A percentile compares a stretch with the other conserved stretches of the same genome.
phyloP scores from a whole-genome alignment of 2,113 vertebrate genomes.

The Thalassoma bifasciatum region DNA sequence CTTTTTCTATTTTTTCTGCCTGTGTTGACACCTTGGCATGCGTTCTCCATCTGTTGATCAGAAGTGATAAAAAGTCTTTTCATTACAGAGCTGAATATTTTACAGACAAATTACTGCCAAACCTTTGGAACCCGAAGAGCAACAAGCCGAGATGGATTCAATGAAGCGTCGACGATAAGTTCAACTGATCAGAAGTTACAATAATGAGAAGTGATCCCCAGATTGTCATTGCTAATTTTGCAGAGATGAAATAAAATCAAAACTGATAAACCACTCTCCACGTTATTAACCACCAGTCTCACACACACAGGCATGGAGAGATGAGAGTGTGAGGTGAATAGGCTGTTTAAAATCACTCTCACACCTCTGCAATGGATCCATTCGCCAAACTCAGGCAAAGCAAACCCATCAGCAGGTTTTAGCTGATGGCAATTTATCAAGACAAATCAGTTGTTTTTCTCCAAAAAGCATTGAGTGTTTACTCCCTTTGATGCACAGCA shows the following conservation, averaged over 20 bases:
- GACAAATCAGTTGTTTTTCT: conserved; percentile 13
- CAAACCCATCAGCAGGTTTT: conserved; percentile 1
- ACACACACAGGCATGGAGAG: neutral
- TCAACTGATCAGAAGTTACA: neutral
- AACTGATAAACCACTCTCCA: neutral
- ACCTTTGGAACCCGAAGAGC: neutral
- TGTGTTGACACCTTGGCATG: too few relatives aligned
- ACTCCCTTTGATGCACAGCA: neutral
- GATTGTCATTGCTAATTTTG: conserved; percentile 21
- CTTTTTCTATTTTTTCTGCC: too few relatives aligned
- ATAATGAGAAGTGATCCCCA: conserved; percentile 2
- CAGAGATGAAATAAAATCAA: conserved; percentile 24
- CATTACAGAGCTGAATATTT: too few relatives aligned
- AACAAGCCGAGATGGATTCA: neutral
- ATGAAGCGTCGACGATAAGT: conserved; percentile 3
- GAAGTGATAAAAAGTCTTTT: too few relatives aligned
- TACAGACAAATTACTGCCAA: too few relatives aligned
- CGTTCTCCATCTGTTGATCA: too few relatives aligned
- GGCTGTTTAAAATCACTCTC: neutral
- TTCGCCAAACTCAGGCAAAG: conserved; percentile 21
- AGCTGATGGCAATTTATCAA: conserved; percentile 28
- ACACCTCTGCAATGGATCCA: conserved; percentile 5
- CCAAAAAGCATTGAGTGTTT: conserved; percentile 2
- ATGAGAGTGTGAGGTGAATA: neutral
- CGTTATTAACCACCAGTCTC: neutral